Base-by-base conservation (phyloP, 2,113 vertebrate species). In the Elephantulus edwardii region DNA sequence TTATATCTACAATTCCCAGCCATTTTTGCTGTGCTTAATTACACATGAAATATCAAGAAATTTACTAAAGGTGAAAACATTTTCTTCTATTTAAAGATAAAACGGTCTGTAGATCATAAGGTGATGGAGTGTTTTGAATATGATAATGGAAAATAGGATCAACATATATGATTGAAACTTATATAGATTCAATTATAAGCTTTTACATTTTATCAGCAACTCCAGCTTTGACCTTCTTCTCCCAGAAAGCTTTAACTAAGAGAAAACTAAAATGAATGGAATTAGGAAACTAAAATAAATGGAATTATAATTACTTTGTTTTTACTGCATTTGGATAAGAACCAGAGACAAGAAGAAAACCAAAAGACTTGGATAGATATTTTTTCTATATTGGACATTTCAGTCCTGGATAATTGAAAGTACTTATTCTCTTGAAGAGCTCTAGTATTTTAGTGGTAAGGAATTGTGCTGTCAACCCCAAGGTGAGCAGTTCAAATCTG, bases 11-110 rank as follows among this genome's bases (percentile, higher is more conserved):
- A 70, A 30, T 78, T 38, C 89, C 70, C 13, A 68, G 87, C 93
- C 92, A 86, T 89, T 72, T 92, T 80, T 92, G 87, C 84, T 91
- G 54, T 92, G 76, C 89, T 93, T 84, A 83, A 88, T 88, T 52
- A 85, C 81, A 89, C 33, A 48, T 66, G 78, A 71, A 83, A 90
- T 85, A 83, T 46, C 76, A 76, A 92, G 74, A 80, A 64, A 72
- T 91, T 77, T n/a, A 76, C 58, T 85, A 62, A 46, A 87, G 71
- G 52, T 52, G 62, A 92, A 95, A 83, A 82, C 35, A 16, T 89
- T 93, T 90, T 83, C 17, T 85, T 94, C 87, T 89, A 78, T 91
- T 91, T 87, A 83, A 92, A 82, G 75, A 86, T n/a, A 70, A 81
- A 42, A 93, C 7, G 11, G 35, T 93, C 78, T 75, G 48, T 12